Conservation (phyloP, 2,888 invertebrate genomes). For the Heliconius sara region DNA sequence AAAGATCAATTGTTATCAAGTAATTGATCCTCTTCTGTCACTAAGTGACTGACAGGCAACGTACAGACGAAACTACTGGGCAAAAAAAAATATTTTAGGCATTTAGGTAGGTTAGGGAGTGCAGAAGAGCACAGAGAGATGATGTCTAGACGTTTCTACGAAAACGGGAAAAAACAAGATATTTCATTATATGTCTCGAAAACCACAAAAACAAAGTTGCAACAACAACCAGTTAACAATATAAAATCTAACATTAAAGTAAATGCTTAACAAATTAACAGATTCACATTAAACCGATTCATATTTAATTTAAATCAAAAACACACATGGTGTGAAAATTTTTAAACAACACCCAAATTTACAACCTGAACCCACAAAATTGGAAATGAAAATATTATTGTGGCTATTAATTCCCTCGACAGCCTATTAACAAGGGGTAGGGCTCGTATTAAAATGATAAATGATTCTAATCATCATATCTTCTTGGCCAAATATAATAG, state of each 20-base stretch:
- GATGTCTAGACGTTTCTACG: no score
- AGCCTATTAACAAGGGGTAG: slow-evolving; percentile 77
- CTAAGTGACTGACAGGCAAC: no score
- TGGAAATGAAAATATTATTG: slow-evolving; percentile 79
- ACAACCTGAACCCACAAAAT: slow-evolving; percentile 69
- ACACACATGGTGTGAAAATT: slow-evolving; percentile 27
- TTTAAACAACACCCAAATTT: slow-evolving; percentile 47
- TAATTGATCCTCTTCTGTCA: no score
- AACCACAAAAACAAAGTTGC: neutral
- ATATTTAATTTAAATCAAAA: neutral
- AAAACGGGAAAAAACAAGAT: no score
- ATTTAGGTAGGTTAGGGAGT: no score
- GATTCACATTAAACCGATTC: neutral
- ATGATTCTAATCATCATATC: slow-evolving; percentile 78
- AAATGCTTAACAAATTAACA: neutral
- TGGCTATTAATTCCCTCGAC: slow-evolving; percentile 78
- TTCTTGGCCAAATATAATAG: slow-evolving; percentile 56
- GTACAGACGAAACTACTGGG: no score
- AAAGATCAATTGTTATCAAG: no score
- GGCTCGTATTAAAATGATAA: slow-evolving; percentile 81
- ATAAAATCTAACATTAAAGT: neutral
- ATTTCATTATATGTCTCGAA: no score
- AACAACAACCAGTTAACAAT: neutral
- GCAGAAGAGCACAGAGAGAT: no score
- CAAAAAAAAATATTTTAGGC: no score